Evolutionary conservation across 2,797 vertebrate species (phyloP).

Genomic region (Pipistrellus pygmaeus): DNA sequence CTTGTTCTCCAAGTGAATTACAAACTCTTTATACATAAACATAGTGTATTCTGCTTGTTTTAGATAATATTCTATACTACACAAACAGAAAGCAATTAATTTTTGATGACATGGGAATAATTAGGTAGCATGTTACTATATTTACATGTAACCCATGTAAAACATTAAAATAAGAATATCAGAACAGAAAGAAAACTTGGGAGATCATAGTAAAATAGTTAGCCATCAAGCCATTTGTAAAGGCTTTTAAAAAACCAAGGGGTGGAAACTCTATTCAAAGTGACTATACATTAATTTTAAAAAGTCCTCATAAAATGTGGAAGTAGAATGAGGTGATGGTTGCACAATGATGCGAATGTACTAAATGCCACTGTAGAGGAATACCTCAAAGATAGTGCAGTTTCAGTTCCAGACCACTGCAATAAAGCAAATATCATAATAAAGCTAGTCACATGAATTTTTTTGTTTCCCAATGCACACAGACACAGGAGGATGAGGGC

Average conservation of each 20-base stretch:
- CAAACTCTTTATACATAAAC: not conserved
- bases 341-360: not conserved
- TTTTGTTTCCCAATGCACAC: not conserved
- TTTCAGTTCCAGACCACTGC: too few species aligned
- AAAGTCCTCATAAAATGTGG: not conserved
- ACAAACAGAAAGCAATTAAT: conserved; percentile 22
- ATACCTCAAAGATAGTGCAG: not conserved
- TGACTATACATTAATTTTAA: not conserved
- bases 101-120: not conserved
- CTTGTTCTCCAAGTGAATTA: conserved; percentile 29
- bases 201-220: not conserved
- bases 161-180: conserved; percentile 6
- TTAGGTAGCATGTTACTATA: not conserved
- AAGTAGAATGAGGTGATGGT: not conserved
- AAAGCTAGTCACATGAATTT: not conserved
- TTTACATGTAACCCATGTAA: not conserved
- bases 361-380: not conserved
- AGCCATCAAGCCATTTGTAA: not conserved
- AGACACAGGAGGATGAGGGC: too few species aligned
- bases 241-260: conserved; percentile 40
- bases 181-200: conserved; percentile 9
- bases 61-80: not conserved
- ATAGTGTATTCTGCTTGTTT: not conserved
- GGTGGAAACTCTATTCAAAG: not conserved
- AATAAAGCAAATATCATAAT: not conserved